phyloP scores from a whole-genome alignment of 2,888 invertebrate species.

The Clusia tigrina region DNA sequence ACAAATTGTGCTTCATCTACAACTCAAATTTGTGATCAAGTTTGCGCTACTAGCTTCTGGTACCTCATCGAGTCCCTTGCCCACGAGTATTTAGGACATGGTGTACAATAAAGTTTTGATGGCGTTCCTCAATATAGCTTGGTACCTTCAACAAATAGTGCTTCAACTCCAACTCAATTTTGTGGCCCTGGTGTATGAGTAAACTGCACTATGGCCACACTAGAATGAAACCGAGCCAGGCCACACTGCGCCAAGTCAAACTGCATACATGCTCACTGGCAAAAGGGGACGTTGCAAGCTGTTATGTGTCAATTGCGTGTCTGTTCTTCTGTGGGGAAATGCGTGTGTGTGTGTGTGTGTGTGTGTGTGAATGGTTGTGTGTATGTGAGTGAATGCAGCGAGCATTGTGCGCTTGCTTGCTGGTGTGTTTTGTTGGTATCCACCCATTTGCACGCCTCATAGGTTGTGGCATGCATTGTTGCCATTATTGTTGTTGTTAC shows the following conservation, averaged over 20 bases:
- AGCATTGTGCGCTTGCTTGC: not conserved
- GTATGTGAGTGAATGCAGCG: not conserved
- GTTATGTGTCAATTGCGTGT: conserved; percentile 10
- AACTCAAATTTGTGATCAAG: too few relatives aligned
- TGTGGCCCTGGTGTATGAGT: not conserved
- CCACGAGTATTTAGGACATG: too few relatives aligned
- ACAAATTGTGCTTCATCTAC: too few relatives aligned
- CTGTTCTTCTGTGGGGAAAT: not conserved
- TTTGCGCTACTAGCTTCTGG: too few relatives aligned
- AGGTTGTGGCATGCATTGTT: not conserved
- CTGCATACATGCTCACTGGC: too few relatives aligned
- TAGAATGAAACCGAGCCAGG: not conserved
- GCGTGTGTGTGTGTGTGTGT: not conserved
- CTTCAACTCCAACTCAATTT: too few relatives aligned
- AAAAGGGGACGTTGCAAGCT: conserved; percentile 5
- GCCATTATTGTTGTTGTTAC: not conserved
- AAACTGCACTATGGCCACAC: not conserved
- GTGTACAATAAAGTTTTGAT: too few relatives aligned
- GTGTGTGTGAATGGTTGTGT: not conserved
- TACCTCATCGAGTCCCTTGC: too few relatives aligned
- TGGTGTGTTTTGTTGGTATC: not conserved
- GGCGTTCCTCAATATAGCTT: too few relatives aligned
- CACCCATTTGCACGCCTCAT: not conserved
- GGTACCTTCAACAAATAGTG: too few relatives aligned
- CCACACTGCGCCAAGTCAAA: not conserved